Evolutionary conservation across 2,797 vertebrate genomes (phyloP).

Genomic region (Dipus sagitta): DNA sequence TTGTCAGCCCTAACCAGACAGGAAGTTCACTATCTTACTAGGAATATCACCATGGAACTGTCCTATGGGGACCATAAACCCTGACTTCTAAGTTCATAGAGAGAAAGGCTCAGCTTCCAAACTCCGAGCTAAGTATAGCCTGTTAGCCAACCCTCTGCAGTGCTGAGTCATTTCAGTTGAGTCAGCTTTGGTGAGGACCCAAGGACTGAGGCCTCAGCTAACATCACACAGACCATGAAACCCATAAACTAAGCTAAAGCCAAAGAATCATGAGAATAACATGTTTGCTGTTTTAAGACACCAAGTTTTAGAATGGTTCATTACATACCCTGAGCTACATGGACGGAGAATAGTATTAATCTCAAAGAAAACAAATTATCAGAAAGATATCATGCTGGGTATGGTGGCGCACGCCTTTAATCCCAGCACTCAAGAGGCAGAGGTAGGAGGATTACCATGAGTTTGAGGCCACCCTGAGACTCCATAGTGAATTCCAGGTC

Average conservation of each 20-base stretch:
- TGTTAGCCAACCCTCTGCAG: background rate
- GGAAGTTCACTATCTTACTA: background rate
- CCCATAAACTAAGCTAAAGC: background rate
- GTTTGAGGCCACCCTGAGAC: no score
- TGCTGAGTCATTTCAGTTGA: background rate
- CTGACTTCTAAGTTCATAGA: background rate
- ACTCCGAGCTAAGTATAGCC: no score
- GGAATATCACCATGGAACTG: background rate
- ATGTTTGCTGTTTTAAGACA: background rate
- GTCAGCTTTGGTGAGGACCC: background rate
- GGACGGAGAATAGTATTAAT: background rate
- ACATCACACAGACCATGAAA: background rate
- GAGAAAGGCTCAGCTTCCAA: background rate
- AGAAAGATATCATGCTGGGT: background rate
- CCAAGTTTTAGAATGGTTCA: background rate
- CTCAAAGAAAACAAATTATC: slow-evolving; percentile 21
- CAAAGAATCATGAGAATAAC: background rate
- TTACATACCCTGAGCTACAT: background rate
- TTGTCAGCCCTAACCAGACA: background rate
- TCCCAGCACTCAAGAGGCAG: no score
- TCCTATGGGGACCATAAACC: background rate
- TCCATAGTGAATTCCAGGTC: no score
- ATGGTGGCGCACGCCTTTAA: no score
- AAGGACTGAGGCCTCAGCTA: background rate
- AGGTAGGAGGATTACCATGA: no score